Conservation (phyloP, 2,888 invertebrate genomes). For the Patella pellucida region DNA sequence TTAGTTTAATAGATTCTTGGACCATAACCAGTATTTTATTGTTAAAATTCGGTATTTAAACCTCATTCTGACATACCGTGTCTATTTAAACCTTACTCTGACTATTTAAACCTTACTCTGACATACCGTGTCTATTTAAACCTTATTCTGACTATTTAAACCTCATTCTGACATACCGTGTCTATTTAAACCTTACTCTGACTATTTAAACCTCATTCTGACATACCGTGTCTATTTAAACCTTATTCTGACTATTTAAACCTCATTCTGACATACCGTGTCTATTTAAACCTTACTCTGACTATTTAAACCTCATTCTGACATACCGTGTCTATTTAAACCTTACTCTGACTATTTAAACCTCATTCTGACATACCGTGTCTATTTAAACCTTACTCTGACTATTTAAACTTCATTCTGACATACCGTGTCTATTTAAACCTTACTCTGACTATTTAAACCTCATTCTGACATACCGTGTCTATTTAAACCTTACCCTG, state of each 20-base stretch:
- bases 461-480: conserved; percentile 31
- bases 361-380: conserved; percentile 31
- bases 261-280: conserved; percentile 31
- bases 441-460: conserved; percentile 6
- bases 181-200: conserved; percentile 10
- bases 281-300: conserved; percentile 10
- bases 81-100: conserved; percentile 10
- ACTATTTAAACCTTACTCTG: conserved; percentile 6
- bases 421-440: too few relatives aligned
- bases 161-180: conserved; percentile 31
- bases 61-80: too few relatives aligned
- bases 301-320: conserved; percentile 6
- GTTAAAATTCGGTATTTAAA: background rate
- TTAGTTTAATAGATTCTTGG: too few relatives aligned
- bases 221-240: too few relatives aligned
- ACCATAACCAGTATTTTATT: too few relatives aligned
- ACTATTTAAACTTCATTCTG: too few relatives aligned
- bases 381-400: conserved; percentile 10
- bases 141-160: conserved; percentile 8
- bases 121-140: too few relatives aligned
- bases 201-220: conserved; percentile 6
- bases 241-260: conserved; percentile 8
- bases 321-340: too few relatives aligned
- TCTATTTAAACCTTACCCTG: too few relatives aligned
- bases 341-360: conserved; percentile 6